phyloP scores from a whole-genome alignment of 2,888 invertebrate genomes.

The Sphinx pinastri region DNA sequence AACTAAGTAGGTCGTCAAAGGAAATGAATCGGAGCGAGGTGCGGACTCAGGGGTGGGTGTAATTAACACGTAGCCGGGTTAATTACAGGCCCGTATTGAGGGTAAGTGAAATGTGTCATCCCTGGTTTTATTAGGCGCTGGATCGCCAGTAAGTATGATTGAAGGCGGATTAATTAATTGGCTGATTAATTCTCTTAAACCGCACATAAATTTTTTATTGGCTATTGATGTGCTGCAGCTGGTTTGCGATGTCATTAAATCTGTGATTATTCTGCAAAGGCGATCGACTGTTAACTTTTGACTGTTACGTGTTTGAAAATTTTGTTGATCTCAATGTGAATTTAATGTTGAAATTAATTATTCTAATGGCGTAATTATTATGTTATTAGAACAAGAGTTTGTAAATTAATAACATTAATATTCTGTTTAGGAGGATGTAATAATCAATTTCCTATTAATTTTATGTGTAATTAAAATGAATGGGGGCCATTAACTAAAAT shows the following conservation, averaged over 20 bases:
- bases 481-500: constrained; percentile 7
- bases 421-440: constrained; percentile 12
- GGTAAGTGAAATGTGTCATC: constrained; percentile 76
- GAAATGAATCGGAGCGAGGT: constrained; percentile 65
- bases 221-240: not conserved
- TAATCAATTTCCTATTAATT: constrained; percentile 23
- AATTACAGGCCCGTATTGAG: constrained; percentile 67
- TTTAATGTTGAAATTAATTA: not conserved
- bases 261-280: not conserved
- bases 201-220: constrained; percentile 4
- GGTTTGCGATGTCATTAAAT: not conserved
- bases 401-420: constrained; percentile 8
- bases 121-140: constrained; percentile 32
- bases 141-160: constrained; percentile 18
- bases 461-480: constrained; percentile 21
- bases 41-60: constrained; percentile 51
- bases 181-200: constrained; percentile 14
- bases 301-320: not conserved
- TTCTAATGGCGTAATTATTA: not conserved
- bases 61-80: constrained; percentile 74
- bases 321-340: not conserved
- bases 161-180: constrained; percentile 20
- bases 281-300: not conserved
- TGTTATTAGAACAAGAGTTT: not conserved
- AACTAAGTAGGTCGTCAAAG: constrained; percentile 49